Conservation (phyloP, 2,888 invertebrate genomes). For the Agrilus mali region DNA sequence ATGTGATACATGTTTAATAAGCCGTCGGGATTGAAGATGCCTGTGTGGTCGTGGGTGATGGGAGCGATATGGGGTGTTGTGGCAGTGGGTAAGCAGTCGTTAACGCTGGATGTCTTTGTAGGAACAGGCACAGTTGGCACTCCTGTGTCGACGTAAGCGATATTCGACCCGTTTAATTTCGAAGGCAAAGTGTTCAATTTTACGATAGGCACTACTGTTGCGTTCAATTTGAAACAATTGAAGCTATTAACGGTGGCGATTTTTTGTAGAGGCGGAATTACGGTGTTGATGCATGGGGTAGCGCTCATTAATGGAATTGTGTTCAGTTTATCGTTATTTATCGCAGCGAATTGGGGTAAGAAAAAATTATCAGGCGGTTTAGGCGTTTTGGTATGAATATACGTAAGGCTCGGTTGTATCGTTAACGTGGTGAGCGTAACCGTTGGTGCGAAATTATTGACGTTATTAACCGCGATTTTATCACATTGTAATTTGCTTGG, state of each 20-base stretch:
- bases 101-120: conserved; percentile 24
- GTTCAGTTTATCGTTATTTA: conserved; percentile 26
- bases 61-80: conserved; percentile 5
- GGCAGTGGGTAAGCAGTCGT: conserved; percentile 8
- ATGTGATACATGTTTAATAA: too few species aligned
- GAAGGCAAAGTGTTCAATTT: conserved; percentile 30
- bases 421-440: conserved; percentile 30
- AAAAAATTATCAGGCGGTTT: conserved; percentile 30
- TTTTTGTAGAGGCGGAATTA: conserved; percentile 30
- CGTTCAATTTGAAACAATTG: conserved; percentile 33
- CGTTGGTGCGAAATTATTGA: conserved; percentile 27
- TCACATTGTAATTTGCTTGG: conserved; percentile 28
- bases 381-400: conserved; percentile 31
- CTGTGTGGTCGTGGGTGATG: conserved; percentile 11
- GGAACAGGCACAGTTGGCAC: conserved; percentile 32
- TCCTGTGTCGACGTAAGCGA: conserved; percentile 25
- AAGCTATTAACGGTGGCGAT: conserved; percentile 29
- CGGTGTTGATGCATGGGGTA: conserved; percentile 26
- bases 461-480: conserved; percentile 17
- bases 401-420: conserved; percentile 30
- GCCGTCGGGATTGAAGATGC: conserved; percentile 6
- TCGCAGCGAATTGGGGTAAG: conserved; percentile 29
- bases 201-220: conserved; percentile 35
- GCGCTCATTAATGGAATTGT: conserved; percentile 29
- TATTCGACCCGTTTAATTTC: conserved; percentile 11